These are phyloP conservation scores for Cryptocephalus moraei DNA, from an alignment of 2,888 invertebrate genomes.

Conservation along the genomic window DNA sequence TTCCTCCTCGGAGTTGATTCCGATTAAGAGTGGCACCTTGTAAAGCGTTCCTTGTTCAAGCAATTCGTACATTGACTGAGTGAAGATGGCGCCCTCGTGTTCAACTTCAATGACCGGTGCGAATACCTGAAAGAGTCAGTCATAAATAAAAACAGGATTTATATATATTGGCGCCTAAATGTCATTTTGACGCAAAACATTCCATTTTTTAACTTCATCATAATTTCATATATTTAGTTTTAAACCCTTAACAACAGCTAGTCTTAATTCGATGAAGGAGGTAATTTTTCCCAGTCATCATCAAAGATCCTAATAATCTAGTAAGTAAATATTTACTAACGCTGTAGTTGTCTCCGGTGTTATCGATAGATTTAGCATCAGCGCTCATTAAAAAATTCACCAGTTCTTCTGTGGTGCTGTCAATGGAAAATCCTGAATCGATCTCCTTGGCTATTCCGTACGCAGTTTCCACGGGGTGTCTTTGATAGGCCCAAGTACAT, in stretches of 20 bases:
- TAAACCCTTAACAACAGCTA: no score
- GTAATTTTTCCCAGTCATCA: no score
- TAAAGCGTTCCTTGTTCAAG: constrained; percentile 5
- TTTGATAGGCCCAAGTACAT: constrained; percentile 25
- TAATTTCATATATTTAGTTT: no score
- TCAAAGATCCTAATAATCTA: not conserved
- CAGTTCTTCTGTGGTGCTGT: not conserved
- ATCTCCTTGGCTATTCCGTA: constrained; percentile 15
- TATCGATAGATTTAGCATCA: not conserved
- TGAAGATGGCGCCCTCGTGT: constrained; percentile 8
- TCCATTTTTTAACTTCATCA: no score
- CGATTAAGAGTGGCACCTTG: constrained; percentile 7
- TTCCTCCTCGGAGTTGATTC: constrained; percentile 8
- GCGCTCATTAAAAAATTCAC: constrained; percentile 4
- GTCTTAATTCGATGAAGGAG: no score
- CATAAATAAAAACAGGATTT: no score
- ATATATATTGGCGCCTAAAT: no score
- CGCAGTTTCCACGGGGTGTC: constrained; percentile 15
- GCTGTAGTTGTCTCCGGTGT: not conserved
- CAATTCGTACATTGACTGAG: constrained; percentile 6
- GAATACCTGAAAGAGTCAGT: constrained; percentile 1
- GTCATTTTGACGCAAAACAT: no score
- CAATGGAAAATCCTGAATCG: constrained; percentile 7
- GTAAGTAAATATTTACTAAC: not conserved
- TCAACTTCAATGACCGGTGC: constrained; percentile 8